Evolutionary conservation across 2,113 vertebrate species (phyloP).

Genomic region (Mastomys natalensis): DNA sequence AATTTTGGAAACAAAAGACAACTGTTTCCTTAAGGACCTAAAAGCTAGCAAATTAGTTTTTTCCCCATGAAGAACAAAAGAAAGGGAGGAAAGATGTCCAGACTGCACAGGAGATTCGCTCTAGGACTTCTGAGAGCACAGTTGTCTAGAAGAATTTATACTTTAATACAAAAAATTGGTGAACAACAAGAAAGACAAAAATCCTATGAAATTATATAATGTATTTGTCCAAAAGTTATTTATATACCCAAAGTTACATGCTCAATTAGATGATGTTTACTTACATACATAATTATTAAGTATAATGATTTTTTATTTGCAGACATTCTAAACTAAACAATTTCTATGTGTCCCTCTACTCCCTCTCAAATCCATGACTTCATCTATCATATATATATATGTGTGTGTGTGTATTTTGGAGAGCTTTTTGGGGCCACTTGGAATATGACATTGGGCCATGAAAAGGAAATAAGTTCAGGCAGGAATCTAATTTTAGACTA

Average conservation of each 20-base stretch:
- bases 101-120: not conserved
- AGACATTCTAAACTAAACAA: not conserved
- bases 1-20: not conserved
- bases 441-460: too few relatives aligned
- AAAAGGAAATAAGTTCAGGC: too few relatives aligned
- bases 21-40: not conserved
- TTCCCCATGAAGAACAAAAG: not conserved
- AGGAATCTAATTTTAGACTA: too few relatives aligned
- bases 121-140: too few relatives aligned
- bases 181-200: not conserved
- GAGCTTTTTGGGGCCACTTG: too few relatives aligned
- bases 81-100: not conserved
- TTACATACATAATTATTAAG: not conserved
- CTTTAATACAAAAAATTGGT: not conserved
- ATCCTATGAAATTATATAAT: not conserved
- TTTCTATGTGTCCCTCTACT: too few relatives aligned
- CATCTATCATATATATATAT: too few relatives aligned
- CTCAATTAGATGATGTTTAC: not conserved
- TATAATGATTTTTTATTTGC: not conserved
- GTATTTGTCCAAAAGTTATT: not conserved
- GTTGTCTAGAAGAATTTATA: not conserved
- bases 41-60: not conserved
- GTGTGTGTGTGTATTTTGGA: too few relatives aligned
- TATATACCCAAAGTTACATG: not conserved
- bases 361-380: too few relatives aligned